Evolutionary conservation across 1,140 invertebrate species (phyloP), one percentile per base, ranked within the genome.

Genomic region (Trichoplusia ni): DNA sequence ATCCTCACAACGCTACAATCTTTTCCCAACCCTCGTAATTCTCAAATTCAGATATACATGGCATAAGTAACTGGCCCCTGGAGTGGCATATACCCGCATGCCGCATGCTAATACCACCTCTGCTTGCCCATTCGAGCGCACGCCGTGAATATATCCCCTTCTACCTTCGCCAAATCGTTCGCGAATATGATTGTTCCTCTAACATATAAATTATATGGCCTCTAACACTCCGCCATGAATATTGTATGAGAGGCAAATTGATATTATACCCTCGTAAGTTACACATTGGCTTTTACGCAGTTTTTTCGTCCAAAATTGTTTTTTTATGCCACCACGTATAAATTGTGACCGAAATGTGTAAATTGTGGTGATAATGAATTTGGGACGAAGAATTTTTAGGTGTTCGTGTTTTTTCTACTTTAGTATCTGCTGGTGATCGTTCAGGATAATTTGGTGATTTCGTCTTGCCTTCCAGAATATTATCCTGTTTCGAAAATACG

Each of bases 221-320:
- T 19, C 9, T 4, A 16, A 37, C 56, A 42, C 73, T 65, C 73
- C 64, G 70, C 51, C 70, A 89, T 90, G 87, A 90, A 90, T 90
- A 82, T 88, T 90, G 78, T 71, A 90, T 90, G 87, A 87, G 74
- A 77, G 53, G 68, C 76, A 87, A 90, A 90, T 90, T 90, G 87
- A 90, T 90, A 90, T 86, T 86, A 85, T 68, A 60, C 75, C 69
- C 67, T 74, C 79, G 76, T 83, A 77, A 71, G 77, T 81, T 80
- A 82, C 65, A 75, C 70, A 78, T 86, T 75, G 73, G 74, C 75
- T 71, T 76, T 84, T 83, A 63, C 69, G 64, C 65, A 62, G 77
- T 79, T 75, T 75, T 77, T 76, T 69, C 38, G 42, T 33, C 29
- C 64, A 42, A 84, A 89, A 90, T 90, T 90, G 84, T 73, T 76